Base-by-base conservation (phyloP, 2,113 vertebrate species). In the Apeltes quadracus region DNA sequence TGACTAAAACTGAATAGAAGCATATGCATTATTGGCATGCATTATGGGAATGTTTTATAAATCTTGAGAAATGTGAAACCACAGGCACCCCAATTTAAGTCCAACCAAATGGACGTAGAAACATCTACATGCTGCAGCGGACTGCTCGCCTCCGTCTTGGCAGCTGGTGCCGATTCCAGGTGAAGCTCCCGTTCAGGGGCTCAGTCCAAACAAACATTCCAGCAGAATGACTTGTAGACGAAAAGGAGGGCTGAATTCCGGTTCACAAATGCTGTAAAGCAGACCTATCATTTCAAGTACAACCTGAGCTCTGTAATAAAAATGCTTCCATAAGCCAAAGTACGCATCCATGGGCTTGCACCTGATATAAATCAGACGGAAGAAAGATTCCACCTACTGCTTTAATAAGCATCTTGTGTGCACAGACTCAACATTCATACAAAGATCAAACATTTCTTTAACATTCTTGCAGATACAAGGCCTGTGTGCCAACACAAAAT, bases 351-450 rank as follows among this genome's bases (percentile, higher is more conserved):
- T 72, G 78, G 79, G 70, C 63, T 80, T 88, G 64, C 84, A 89
- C 81, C 83, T 91, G 91, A 92, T 91, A 87, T 91, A 90, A 92
- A 92, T 93, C 91, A 92, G 83, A 89, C 84, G 86, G 72, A 70
- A 58, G 79, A 89, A 91, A 92, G 90, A 91, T 90, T 89, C 87
- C 86, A 76, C 67, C 80, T 78, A 27, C 18, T 41, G 62, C 86
- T 81, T 71, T 93, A 93, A 92, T 93, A 91, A 92, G 84, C 79
- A 90, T 91, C 86, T 84, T 83, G 73, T 69, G 72, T 38, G 74
- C 76, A 73, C 61, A 68, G 55, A 73, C 67, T 78, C 77, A 29
- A 68, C 55, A 29, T 75, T 73, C 75, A 75, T 65, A 50, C 51
- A 32, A 74, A 90, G 87, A 92, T 92, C 90, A 92, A 93, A 93